A percentile compares a stretch with the other conserved stretches of the same genome.
Evolutionary conservation across 2,797 vertebrate genomes (phyloP).

Genomic region (Lutjanus argentimaculatus): DNA sequence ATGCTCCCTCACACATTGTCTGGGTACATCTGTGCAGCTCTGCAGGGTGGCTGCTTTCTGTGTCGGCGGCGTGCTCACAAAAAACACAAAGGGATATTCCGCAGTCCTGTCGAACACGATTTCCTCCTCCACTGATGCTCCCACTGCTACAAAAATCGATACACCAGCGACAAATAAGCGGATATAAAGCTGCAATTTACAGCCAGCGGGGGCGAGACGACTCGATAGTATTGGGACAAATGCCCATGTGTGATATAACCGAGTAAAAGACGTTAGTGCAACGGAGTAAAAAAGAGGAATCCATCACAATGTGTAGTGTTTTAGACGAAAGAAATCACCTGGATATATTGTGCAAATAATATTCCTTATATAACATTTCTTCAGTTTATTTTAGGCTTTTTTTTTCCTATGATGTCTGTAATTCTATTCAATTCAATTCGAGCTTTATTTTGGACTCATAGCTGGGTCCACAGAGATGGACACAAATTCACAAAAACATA

Average conservation of each 20-base stretch:
- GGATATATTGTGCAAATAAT: background rate
- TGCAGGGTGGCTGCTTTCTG: slow-evolving; percentile 2
- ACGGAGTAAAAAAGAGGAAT: background rate
- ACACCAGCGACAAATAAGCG: background rate
- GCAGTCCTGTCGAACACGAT: slow-evolving; percentile 38
- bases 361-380: background rate
- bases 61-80: slow-evolving; percentile 6
- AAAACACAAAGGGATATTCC: slow-evolving; percentile 25
- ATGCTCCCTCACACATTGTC: slow-evolving; percentile 29
- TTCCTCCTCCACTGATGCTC: slow-evolving; percentile 39
- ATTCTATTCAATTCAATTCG: too few relatives aligned
- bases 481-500: too few relatives aligned
- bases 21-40: slow-evolving; percentile 5
- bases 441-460: too few relatives aligned
- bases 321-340: background rate
- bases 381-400: background rate
- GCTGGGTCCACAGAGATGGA: too few relatives aligned
- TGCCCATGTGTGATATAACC: background rate
- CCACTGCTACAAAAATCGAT: background rate
- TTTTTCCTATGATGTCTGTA: too few relatives aligned
- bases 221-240: background rate
- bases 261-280: background rate
- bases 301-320: background rate
- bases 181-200: slow-evolving; percentile 1
- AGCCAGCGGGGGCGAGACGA: background rate